Evolutionary conservation across 2,888 invertebrate species (phyloP), one percentile per base, ranked within the genome.

Genomic region (Eurois occulta): DNA sequence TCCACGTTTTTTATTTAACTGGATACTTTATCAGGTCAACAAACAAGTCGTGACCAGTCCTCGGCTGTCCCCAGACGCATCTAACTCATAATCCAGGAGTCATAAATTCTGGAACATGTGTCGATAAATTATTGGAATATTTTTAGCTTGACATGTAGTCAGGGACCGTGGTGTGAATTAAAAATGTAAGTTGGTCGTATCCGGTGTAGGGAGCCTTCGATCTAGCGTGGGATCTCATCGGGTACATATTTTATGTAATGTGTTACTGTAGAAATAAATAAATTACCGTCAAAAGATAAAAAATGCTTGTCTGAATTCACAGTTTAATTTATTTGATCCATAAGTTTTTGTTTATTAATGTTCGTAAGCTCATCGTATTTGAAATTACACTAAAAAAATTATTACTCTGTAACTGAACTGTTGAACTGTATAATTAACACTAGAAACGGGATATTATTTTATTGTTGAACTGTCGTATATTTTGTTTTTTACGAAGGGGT

Each of bases 81-180:
- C 77, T 84, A 73, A 88, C 77, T 88, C 67, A 75, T 80, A 76
- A 77, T 69, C 38, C 74, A 41, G 65, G 6, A 62, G 66, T 70
- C 70, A 72, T 88, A 84, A 86, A 87, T 88, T 84, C 55, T 58
- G 41, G 35, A 67, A 77, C 55, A 76, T 72, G 55, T 78, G 80
- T 68, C 84, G 41, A 83, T 88, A 88, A 69, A 71, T 80, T 77
- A 77, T 77, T 43, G n/a, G 71, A 58, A 69, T 80, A 77, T 76
- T 72, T 78, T 71, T 71, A 75, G 35, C 70, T 55, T 68, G 75
- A 78, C 74, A 75, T 82, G 75, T 76, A 70, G 32, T 35, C 62
- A 32, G 35, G 62, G 66, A 64, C 35, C 52, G 24, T 46, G 70
- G 48, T 38, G 48, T 58, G 24, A 80, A 80, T 84, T 80, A 83